Conservation (phyloP, 2,888 invertebrate species). For the Protula sp. region DNA sequence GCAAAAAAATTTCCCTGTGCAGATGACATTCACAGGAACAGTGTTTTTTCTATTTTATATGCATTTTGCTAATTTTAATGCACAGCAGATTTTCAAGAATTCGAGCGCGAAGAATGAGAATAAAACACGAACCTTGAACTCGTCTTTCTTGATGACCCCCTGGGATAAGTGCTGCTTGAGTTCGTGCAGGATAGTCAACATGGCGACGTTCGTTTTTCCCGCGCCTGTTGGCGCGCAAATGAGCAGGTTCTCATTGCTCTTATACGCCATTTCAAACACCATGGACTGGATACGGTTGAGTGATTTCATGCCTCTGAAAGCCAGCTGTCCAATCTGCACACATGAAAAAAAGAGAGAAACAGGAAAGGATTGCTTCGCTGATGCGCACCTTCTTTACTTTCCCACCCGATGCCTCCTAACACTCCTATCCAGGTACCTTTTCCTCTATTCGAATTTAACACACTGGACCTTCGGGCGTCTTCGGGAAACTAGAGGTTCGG, state of each 20-base stretch:
- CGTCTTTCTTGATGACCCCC: slow-evolving; percentile 77
- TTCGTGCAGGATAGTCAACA: slow-evolving; percentile 85
- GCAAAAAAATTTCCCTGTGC: too few species aligned
- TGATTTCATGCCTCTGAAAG: slow-evolving; percentile 78
- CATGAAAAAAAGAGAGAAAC: not conserved
- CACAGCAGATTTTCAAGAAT: not conserved
- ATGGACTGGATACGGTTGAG: slow-evolving; percentile 93
- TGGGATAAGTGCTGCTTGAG: slow-evolving; percentile 71
- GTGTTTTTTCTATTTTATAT: too few species aligned
- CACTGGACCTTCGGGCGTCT: too few species aligned
- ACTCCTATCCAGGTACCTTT: too few species aligned
- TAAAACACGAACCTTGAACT: slow-evolving; percentile 70
- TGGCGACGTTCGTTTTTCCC: slow-evolving; percentile 97
- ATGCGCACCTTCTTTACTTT: too few species aligned
- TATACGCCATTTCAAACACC: slow-evolving; percentile 91
- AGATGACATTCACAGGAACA: too few species aligned
- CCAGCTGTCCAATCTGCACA: slow-evolving; percentile 72
- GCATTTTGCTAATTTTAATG: not conserved
- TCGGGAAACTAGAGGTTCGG: too few species aligned
- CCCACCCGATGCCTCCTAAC: too few species aligned
- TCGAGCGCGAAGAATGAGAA: not conserved
- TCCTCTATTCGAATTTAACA: too few species aligned
- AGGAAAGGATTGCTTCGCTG: too few species aligned
- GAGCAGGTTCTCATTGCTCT: slow-evolving; percentile 91
- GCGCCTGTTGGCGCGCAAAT: slow-evolving; percentile 92